phyloP scores from a whole-genome alignment of 2,888 invertebrate species.

The Diarsia brunnea region DNA sequence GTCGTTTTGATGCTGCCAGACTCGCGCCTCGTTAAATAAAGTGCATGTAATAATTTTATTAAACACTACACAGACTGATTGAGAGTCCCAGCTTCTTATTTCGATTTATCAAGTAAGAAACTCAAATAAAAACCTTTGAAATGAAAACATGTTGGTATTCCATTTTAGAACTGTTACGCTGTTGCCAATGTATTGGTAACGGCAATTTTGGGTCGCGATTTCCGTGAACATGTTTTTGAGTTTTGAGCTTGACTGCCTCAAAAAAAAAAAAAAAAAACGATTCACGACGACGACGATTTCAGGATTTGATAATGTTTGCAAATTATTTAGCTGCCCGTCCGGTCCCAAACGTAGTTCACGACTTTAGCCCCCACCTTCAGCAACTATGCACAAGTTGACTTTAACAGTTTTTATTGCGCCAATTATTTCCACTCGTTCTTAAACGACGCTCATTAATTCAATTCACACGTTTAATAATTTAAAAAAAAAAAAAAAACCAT shows the following conservation, averaged over 20 bases:
- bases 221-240: slow-evolving; percentile 4
- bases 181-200: slow-evolving; percentile 8
- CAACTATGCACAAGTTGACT: slow-evolving; percentile 55
- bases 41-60: slow-evolving; percentile 55
- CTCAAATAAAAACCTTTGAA: slow-evolving; percentile 6
- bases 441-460: slow-evolving; percentile 72
- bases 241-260: slow-evolving; percentile 1
- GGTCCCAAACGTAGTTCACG: slow-evolving; percentile 3
- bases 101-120: slow-evolving; percentile 28
- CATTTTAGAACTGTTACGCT: not conserved
- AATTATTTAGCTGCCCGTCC: slow-evolving; percentile 1
- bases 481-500: slow-evolving; percentile 55
- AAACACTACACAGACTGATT: slow-evolving; percentile 53
- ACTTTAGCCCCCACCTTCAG: slow-evolving; percentile 33
- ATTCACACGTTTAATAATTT: slow-evolving; percentile 71
- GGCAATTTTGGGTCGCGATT: not conserved
- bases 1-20: slow-evolving; percentile 44
- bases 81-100: slow-evolving; percentile 16
- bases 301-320: not conserved
- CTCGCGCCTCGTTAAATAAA: slow-evolving; percentile 53
- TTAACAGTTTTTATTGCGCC: slow-evolving; percentile 70
- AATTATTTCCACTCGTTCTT: slow-evolving; percentile 71
- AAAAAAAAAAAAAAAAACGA: not conserved
- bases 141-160: not conserved
- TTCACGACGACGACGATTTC: no score